Evolutionary conservation across 2,113 vertebrate species (phyloP), one percentile per base, ranked within the genome.

Genomic region (Lophotis ruficrista): DNA sequence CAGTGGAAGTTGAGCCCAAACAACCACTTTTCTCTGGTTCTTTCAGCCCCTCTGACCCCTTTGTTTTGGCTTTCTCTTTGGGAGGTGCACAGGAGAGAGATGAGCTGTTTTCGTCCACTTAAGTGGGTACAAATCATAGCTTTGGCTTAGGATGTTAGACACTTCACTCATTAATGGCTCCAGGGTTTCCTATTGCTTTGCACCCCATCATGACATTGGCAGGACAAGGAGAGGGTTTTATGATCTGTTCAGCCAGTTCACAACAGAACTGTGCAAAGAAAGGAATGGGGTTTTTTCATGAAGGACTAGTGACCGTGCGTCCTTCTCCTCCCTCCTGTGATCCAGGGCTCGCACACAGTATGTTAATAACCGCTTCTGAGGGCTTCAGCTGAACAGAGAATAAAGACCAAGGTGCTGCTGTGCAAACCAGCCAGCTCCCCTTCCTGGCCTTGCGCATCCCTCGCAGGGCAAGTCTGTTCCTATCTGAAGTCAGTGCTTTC

Each of bases 121-220:
- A 12, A 64, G 62, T 33, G 37, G 22, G 22, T 35, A 53, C 57
- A 76, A 81, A 54, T 81, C 37, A n/a, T 9, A 95, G 71, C 69
- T 83, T 51, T 92, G 72, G 22, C 60, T 54, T 50, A 54, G 76
- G 58, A 69, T 17, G 1, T 81, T 60, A 38, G 68, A 47, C 30
- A 33, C 48, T 83, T 76, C n/a, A 20, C 25, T 89, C 68, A 72
- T 45, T 86, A 73, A 83, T 37, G 50, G 24, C 65, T 84, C 37
- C 23, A 60, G 38, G 43, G 19, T 47, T 82, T 22, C 57, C 38
- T 50, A 7, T 43, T 84, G 47, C 51, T 54, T 69, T 54, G 20
- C 0, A 0, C 9, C 54, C 64, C 50, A 12, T 68, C 37, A 7
- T 47, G 81, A 71, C n/a, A 62, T 20, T 35, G 83, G 37, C 4